Percentiles rank a stretch among this genome's conserved stretches.
phyloP scores from a whole-genome alignment of 2,888 invertebrate genomes.

The Lasius platythorax region DNA sequence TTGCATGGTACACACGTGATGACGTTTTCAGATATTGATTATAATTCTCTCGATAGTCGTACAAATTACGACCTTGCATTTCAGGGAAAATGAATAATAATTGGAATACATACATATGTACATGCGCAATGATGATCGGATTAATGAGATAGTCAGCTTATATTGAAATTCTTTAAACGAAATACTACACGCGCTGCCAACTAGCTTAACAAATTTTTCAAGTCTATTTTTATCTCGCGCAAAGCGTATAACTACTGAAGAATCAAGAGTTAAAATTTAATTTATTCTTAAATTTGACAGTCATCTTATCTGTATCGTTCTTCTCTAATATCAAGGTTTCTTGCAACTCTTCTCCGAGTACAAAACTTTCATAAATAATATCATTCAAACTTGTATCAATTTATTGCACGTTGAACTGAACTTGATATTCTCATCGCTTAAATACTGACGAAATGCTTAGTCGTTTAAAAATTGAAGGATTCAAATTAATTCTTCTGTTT shows the following conservation, averaged over 20 bases:
- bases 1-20: slow-evolving; percentile 15
- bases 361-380: background rate
- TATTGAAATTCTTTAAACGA: slow-evolving; percentile 45
- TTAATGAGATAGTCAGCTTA: slow-evolving; percentile 45
- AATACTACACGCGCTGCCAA: slow-evolving; percentile 5
- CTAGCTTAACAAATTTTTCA: slow-evolving; percentile 21
- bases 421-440: background rate
- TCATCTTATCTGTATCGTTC: background rate
- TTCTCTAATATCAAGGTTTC: background rate
- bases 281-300: background rate
- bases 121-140: slow-evolving; percentile 35
- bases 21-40: slow-evolving; percentile 47
- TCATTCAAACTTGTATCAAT: background rate
- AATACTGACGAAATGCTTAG: background rate
- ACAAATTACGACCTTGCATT: slow-evolving; percentile 49
- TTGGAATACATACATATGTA: slow-evolving; percentile 23
- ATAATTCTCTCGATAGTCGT: slow-evolving; percentile 53
- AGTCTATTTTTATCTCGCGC: background rate
- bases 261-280: background rate
- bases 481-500: background rate
- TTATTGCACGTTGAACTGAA: background rate
- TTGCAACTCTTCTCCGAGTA: background rate
- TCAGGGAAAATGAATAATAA: slow-evolving; percentile 47
- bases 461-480: background rate
- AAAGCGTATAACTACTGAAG: background rate